Base-by-base conservation (phyloP, 2,797 vertebrate species). In the Pampus argenteus region DNA sequence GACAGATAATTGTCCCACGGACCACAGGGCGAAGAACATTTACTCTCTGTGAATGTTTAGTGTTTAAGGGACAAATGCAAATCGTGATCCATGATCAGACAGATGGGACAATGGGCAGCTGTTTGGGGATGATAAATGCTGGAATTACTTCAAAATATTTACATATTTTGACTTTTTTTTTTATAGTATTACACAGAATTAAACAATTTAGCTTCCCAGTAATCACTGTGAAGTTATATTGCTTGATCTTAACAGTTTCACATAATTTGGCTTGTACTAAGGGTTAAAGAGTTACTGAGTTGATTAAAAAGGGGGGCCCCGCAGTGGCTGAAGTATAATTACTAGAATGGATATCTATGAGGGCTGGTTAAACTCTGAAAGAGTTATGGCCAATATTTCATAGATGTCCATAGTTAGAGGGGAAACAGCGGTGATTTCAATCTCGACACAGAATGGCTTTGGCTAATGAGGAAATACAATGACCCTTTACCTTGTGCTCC, bases 371-470 rank as follows among this genome's bases (percentile, higher is more conserved):
- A 15, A 26, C 26, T 47, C 23, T 38, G 0, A 58, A 64, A 60
- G 47, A 23, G 45, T 56, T 58, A 18, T 59, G 48, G 54, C 18
- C 62, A 76, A 62, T 81, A 69, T 76, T 74, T 89, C 60, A 83
- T 68, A 74, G 6, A 68, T 65, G 44, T 66, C 64, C 60, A 29
- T 5, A 63, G 44, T 64, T 50, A 47, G 44, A 76, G 36, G 28
- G 60, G 20, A 76, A 81, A 67, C 49, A 68, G 50, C 55, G 79
- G 58, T 44, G 56, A 79, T 76, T 79, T 66, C 38, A 67, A 36
- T 82, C 72, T 47, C 60, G 55, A 66, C 61, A 66, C 31, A 71
- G 15, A 79, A 65, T 58, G 34, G 9, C 26, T 80, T 60, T 65
- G 18, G 54, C 31, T 81, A 75, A 86, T 65, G 36, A 66, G 38